Evolutionary conservation across 2,888 invertebrate genomes (phyloP), one percentile per base, ranked within the genome.

Genomic region (Papilio elwesi): DNA sequence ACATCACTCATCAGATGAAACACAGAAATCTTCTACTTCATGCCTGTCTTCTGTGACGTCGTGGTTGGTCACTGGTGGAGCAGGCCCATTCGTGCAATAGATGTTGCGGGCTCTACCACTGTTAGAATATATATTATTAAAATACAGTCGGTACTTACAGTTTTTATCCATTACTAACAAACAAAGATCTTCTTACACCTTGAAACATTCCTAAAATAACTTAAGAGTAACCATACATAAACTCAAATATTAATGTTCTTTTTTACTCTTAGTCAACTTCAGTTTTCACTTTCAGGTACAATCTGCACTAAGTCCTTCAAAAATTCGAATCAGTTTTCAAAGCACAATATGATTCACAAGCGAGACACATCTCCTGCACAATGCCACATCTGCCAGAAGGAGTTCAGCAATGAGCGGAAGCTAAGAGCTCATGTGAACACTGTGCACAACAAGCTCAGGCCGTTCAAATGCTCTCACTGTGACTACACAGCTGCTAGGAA

Each of bases 221-320:
- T n/a, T 26, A 26, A 26, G 4, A 4, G 2, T 26, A 26, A 26
- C 2, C 26, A 26, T 26, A 26, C 26, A 26, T 26, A 26, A 26
- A 26, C 26, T 26, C 4, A 26, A 26, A 26, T 26, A n/a, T 47
- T 6, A 36, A 6, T 52, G 43, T 47, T 71, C 26, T 47, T 13
- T 12, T 43, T 55, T 59, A 13, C 36, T 36, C 0, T 9, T 38
- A 11, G 38, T 13, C 26, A 26, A 26, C 26, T 26, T 26, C 26
- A 26, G 66, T 51, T 63, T 52, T 48, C 73, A 38, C 62, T 47
- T 62, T 66, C 81, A 93, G 93, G 93, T 87, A 93, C 95, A 74
- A 88, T 94, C 70, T 98, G 98, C 85, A 95, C 95, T 38, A 97
- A 97, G 85, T 94, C 94, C 0, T 98, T 98, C 87, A 97, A 97